Conservation (phyloP, 2,888 invertebrate species). For the Malthinus seriepunctatus region DNA sequence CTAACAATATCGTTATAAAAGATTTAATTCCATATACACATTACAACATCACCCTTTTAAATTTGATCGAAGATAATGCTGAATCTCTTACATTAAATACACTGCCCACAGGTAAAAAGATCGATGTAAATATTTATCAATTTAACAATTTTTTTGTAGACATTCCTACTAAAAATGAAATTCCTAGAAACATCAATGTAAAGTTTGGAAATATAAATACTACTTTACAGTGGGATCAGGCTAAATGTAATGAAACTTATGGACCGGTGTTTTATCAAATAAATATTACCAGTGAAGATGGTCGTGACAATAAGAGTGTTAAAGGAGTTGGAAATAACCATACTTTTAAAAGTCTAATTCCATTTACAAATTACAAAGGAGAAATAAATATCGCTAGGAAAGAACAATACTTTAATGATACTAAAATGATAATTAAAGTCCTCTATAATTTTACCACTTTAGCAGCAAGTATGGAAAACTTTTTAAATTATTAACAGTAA, state of each 20-base stretch:
- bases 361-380: slow-evolving; percentile 43
- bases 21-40: slow-evolving; percentile 46
- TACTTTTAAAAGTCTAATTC: slow-evolving; percentile 39
- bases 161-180: slow-evolving; percentile 42
- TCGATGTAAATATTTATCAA: neutral
- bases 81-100: slow-evolving; percentile 38
- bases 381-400: slow-evolving; percentile 37
- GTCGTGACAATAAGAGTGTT: slow-evolving; percentile 32
- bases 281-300: slow-evolving; percentile 31
- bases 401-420: slow-evolving; percentile 22
- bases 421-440: slow-evolving; percentile 20
- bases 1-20: slow-evolving; percentile 39
- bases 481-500: neutral
- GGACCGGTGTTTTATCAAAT: slow-evolving; percentile 43
- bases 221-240: slow-evolving; percentile 42
- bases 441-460: slow-evolving; percentile 42
- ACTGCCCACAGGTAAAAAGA: slow-evolving; percentile 42
- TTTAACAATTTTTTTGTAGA: slow-evolving; percentile 33
- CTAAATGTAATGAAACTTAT: slow-evolving; percentile 39
- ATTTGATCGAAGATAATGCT: slow-evolving; percentile 42
- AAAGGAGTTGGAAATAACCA: slow-evolving; percentile 37
- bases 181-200: slow-evolving; percentile 42
- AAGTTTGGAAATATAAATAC: too few relatives aligned
- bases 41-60: slow-evolving; percentile 45
- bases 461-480: slow-evolving; percentile 41